A percentile compares a stretch with the other conserved stretches of the same genome.
These are phyloP conservation scores for Drosophila infuscata DNA, from an alignment of 2,888 invertebrate species.

Conservation along the genomic window DNA sequence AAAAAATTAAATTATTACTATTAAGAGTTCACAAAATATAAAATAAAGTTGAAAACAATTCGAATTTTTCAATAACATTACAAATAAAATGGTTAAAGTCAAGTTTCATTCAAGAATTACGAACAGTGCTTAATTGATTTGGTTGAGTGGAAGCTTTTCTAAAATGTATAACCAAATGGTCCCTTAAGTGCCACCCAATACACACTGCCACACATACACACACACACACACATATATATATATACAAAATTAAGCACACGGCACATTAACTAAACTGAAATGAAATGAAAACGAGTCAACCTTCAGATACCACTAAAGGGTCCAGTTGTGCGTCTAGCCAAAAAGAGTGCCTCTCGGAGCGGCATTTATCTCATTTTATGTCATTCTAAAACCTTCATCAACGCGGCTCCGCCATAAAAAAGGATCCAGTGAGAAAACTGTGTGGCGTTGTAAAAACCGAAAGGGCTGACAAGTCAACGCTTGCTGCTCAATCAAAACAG, in stretches of 20 bases:
- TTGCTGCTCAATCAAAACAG: constrained; percentile 49
- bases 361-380: constrained; percentile 67
- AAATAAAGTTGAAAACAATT: background rate
- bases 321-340: constrained; percentile 39
- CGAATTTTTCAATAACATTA: background rate
- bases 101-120: background rate
- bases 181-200: constrained; percentile 25
- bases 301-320: constrained; percentile 44
- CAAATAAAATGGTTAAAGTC: background rate
- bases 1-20: background rate
- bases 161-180: constrained; percentile 7
- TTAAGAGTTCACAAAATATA: background rate
- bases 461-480: constrained; percentile 42
- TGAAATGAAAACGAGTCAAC: constrained; percentile 42
- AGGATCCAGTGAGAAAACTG: constrained; percentile 9
- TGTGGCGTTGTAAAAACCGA: constrained; percentile 42
- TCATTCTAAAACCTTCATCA: constrained; percentile 68
- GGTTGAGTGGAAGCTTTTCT: constrained; percentile 9
- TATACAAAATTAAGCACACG: constrained; percentile 11
- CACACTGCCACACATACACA: background rate
- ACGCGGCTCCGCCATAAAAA: constrained; percentile 49
- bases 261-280: constrained; percentile 28
- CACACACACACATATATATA: background rate
- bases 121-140: constrained; percentile 30
- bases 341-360: constrained; percentile 18